Percentiles rank a stretch among this genome's conserved stretches.
Evolutionary conservation across 2,113 vertebrate genomes (phyloP).

Genomic region (Amphilophus citrinellus): DNA sequence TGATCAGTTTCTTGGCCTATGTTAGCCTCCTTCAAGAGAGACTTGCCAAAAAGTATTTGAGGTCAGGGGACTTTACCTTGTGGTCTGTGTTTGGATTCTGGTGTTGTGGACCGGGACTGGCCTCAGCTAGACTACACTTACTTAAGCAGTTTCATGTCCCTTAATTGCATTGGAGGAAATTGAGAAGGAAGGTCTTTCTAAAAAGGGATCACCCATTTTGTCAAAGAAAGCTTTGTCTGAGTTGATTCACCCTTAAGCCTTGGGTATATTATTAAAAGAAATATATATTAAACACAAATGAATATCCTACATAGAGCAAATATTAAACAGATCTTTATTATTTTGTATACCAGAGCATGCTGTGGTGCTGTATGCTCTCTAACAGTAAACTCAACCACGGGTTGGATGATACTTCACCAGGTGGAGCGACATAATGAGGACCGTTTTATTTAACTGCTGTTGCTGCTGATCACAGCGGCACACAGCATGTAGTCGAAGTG

Average conservation of each 20-base stretch:
- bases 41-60: conserved; percentile 34
- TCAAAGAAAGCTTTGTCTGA: conserved; percentile 62
- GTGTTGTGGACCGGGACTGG: conserved; percentile 51
- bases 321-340: conserved; percentile 64
- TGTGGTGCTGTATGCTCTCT: conserved; percentile 70
- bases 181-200: conserved; percentile 39
- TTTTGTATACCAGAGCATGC: conserved; percentile 82
- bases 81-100: conserved; percentile 14
- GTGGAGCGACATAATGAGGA: conserved; percentile 67
- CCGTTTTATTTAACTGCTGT: conserved; percentile 78
- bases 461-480: conserved; percentile 54
- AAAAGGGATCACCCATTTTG: conserved; percentile 49
- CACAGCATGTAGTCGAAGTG: conserved; percentile 63
- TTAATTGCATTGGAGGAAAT: conserved; percentile 67
- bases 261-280: conserved; percentile 61
- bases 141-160: conserved; percentile 74
- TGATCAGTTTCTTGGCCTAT: background rate
- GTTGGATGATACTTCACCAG: conserved; percentile 70
- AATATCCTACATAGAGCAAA: conserved; percentile 47
- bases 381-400: conserved; percentile 70
- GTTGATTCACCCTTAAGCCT: conserved; percentile 76
- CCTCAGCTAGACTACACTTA: conserved; percentile 66
- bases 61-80: conserved; percentile 11
- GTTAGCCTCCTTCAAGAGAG: background rate
- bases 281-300: conserved; percentile 66